Conservation (phyloP, 2,888 invertebrate genomes). For the Conchocele bisecta region DNA sequence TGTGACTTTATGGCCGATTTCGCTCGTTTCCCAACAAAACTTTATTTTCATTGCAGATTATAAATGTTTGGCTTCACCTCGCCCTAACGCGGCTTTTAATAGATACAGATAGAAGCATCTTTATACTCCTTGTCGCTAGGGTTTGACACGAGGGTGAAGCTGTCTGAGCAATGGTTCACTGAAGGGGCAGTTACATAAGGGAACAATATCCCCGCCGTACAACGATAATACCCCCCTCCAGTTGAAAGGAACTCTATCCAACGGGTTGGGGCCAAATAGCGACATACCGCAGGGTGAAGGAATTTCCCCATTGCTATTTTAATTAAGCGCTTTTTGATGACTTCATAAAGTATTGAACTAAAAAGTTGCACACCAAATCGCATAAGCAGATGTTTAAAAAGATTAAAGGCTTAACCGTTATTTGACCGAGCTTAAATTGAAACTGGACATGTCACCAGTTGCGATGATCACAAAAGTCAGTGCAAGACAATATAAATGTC, state of each 20-base stretch:
- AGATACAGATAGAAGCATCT: constrained; percentile 50
- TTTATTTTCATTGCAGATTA: constrained; percentile 51
- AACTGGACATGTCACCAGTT: no score
- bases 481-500: no score
- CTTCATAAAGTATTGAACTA: constrained; percentile 49
- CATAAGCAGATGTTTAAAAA: constrained; percentile 1
- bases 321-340: constrained; percentile 58
- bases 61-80: constrained; percentile 42
- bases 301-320: constrained; percentile 45
- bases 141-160: constrained; percentile 2
- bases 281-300: constrained; percentile 20
- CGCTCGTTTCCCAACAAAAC: constrained; percentile 14
- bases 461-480: no score
- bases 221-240: constrained; percentile 10
- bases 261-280: constrained; percentile 33
- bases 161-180: constrained; percentile 56
- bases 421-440: no score
- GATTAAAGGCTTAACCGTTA: not conserved
- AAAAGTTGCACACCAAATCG: constrained; percentile 7
- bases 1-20: constrained; percentile 41
- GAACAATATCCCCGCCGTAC: constrained; percentile 7
- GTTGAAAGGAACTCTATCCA: constrained; percentile 47
- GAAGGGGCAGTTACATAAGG: constrained; percentile 56
- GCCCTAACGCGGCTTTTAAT: constrained; percentile 39
- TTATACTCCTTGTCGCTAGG: constrained; percentile 34